Percentiles rank a stretch among this genome's conserved stretches.
phyloP scores from a whole-genome alignment of 2,888 invertebrate species.

The Halictus ligatus region DNA sequence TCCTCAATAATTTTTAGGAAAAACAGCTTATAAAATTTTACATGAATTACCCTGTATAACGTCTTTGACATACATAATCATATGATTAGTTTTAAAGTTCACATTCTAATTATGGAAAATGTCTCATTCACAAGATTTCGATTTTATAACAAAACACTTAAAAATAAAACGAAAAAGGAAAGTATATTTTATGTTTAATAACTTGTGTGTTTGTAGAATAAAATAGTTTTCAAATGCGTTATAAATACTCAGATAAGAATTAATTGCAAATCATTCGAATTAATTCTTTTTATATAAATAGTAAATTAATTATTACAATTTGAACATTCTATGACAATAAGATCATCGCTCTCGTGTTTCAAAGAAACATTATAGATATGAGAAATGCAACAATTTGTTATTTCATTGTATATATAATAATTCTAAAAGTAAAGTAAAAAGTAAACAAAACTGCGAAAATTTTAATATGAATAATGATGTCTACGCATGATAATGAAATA shows the following conservation, averaged over 20 bases:
- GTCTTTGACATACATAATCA: not conserved
- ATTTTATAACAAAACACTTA: not conserved
- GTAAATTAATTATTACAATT: conserved; percentile 13
- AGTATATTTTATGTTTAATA: not conserved
- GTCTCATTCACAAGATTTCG: not conserved
- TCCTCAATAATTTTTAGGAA: too few relatives aligned
- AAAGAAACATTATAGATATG: not conserved
- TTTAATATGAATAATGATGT: not conserved
- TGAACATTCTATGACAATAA: conserved; percentile 3
- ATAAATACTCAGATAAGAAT: conserved; percentile 6
- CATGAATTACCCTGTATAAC: not conserved
- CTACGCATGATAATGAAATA: not conserved
- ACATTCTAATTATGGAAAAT: not conserved
- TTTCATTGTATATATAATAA: not conserved
- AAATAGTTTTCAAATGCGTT: not conserved
- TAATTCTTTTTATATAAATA: conserved; percentile 23
- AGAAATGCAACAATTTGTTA: not conserved
- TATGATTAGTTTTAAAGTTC: not conserved
- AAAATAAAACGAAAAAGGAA: not conserved
- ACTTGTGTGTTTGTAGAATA: not conserved
- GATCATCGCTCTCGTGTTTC: conserved; percentile 1
- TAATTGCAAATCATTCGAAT: not conserved
- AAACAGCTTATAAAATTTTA: too few relatives aligned
- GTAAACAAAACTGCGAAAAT: not conserved
- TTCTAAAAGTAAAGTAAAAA: conserved; percentile 4